phyloP scores from a whole-genome alignment of 1,140 invertebrate species.

The Alviniconcha marisindica region DNA sequence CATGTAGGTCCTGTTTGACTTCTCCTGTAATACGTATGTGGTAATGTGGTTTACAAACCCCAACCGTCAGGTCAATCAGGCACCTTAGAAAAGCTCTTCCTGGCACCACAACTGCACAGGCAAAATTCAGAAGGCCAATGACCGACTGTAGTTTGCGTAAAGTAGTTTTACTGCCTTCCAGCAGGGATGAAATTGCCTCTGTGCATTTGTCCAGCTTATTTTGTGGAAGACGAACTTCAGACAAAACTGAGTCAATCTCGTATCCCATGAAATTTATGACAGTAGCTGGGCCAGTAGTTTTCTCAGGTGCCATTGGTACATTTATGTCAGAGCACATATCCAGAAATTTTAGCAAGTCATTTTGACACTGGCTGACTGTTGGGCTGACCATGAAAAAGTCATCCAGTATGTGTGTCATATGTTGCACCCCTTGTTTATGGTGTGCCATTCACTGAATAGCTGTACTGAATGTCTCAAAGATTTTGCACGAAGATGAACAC shows the following conservation, averaged over 20 bases:
- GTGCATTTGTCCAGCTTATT: constrained; percentile 41
- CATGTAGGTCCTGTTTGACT: constrained; percentile 33
- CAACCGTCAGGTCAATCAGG: constrained; percentile 39
- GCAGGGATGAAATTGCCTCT: neutral
- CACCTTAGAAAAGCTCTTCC: constrained; percentile 38
- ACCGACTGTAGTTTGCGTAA: constrained; percentile 45
- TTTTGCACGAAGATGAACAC: constrained; percentile 43
- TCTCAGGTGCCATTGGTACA: constrained; percentile 41
- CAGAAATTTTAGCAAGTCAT: constrained; percentile 25
- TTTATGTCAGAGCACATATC: neutral
- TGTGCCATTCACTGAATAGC: constrained; percentile 44
- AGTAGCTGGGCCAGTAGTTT: constrained; percentile 40
- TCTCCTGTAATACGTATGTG: constrained; percentile 28
- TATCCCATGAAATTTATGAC: constrained; percentile 42
- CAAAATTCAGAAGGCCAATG: constrained; percentile 44
- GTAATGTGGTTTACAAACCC: constrained; percentile 40
- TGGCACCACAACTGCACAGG: constrained; percentile 37
- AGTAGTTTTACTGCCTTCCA: neutral
- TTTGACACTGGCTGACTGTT: constrained; percentile 10
- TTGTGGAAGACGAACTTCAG: constrained; percentile 36
- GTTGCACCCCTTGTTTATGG: neutral
- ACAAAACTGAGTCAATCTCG: constrained; percentile 40
- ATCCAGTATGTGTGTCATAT: constrained; percentile 47
- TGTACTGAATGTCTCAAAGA: constrained; percentile 47
- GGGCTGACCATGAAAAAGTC: constrained; percentile 50